Conservation (phyloP, 2,797 vertebrate genomes). For the Potorous gilbertii region DNA sequence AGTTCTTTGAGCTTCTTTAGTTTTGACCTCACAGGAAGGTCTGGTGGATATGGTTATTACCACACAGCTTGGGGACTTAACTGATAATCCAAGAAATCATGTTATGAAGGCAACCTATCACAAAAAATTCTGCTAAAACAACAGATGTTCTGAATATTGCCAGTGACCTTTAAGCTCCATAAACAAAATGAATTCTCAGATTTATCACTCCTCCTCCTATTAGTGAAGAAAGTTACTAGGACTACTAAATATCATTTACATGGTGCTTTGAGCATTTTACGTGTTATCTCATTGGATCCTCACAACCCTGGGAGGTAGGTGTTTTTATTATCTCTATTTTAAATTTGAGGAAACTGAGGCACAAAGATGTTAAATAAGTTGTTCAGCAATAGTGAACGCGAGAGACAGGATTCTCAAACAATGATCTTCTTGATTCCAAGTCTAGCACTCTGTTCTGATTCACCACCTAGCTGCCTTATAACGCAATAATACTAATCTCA, state of each 20-base stretch:
- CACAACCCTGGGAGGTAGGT: background rate
- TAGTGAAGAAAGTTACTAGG: background rate
- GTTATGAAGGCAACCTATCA: background rate
- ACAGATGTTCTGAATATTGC: background rate
- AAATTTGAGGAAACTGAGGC: background rate
- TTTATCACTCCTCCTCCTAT: background rate
- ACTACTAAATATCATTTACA: background rate
- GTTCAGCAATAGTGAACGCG: background rate
- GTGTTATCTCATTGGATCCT: background rate
- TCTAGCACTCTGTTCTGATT: background rate
- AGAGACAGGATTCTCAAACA: background rate
- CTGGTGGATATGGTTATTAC: background rate
- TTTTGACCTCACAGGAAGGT: background rate
- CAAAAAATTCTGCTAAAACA: background rate
- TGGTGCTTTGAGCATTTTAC: background rate
- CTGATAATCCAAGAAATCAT: background rate
- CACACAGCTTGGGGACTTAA: background rate
- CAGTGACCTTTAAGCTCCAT: background rate
- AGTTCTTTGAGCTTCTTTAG: background rate
- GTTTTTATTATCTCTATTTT: background rate
- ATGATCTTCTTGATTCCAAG: background rate
- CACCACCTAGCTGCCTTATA: background rate
- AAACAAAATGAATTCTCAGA: background rate
- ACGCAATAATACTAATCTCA: background rate
- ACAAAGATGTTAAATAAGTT: background rate